Percentiles rank a stretch among this genome's conserved stretches.
Evolutionary conservation across 2,797 vertebrate genomes (phyloP).

Genomic region (Dallia pectoralis): DNA sequence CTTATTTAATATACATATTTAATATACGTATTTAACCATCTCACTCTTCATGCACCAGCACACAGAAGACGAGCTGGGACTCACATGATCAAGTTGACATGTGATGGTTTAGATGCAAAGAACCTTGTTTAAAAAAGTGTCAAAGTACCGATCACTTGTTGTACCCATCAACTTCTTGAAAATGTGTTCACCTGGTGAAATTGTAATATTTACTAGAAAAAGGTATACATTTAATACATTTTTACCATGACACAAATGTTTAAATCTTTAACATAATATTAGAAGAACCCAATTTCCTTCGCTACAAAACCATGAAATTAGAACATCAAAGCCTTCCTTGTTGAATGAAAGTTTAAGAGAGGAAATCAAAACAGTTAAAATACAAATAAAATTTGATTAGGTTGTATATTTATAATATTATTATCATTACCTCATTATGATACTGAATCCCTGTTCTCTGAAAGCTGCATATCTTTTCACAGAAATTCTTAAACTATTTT

Average conservation of each 20-base stretch:
- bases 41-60: neutral
- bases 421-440: neutral
- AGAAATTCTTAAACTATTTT: slow-evolving; percentile 1
- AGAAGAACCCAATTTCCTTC: neutral
- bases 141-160: neutral
- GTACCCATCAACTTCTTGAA: neutral
- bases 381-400: neutral
- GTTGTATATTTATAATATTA: slow-evolving; percentile 1
- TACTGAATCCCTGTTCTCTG: neutral
- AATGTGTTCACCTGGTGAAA: neutral
- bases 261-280: neutral
- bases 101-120: neutral
- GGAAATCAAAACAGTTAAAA: neutral
- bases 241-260: neutral
- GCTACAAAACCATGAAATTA: neutral
- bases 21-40: too few species aligned
- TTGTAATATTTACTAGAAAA: neutral
- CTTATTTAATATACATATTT: too few species aligned
- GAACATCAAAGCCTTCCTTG: neutral
- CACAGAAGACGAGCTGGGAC: neutral
- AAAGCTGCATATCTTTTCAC: neutral
- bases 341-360: neutral
- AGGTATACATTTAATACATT: neutral
- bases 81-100: neutral
- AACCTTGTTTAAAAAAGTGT: neutral